These are phyloP conservation scores for Nymphicus hollandicus DNA, from an alignment of 2,113 vertebrate genomes.

Conservation along the genomic window DNA sequence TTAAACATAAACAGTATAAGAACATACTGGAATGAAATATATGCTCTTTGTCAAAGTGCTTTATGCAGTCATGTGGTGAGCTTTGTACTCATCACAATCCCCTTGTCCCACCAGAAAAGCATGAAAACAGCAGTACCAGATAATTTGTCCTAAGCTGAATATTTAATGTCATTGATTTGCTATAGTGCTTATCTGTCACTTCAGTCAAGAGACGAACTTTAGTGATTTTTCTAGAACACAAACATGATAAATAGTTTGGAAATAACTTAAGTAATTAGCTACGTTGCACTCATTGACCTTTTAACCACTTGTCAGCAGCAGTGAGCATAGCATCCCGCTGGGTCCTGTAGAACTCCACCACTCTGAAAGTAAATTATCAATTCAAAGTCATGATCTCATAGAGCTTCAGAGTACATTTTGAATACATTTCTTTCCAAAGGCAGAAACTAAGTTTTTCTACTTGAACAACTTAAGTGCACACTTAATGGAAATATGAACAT, in stretches of 20 bases:
- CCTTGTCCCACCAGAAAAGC: neutral
- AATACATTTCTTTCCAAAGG: neutral
- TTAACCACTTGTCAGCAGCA: conserved; percentile 91
- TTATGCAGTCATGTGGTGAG: neutral
- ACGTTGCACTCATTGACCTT: conserved; percentile 76
- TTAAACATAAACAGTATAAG: neutral
- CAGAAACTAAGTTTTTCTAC: neutral
- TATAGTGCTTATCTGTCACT: neutral
- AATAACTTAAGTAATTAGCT: neutral
- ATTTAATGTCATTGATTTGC: conserved; percentile 16
- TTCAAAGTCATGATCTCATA: neutral
- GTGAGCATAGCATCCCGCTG: conserved; percentile 85
- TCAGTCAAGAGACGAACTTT: neutral
- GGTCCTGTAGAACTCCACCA: conserved; percentile 86
- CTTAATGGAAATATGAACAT: neutral
- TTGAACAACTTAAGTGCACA: neutral
- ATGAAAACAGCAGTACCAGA: neutral
- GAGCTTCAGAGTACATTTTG: neutral
- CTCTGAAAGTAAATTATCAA: conserved; percentile 70
- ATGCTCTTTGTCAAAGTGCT: neutral
- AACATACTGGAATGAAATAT: neutral
- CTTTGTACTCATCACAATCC: neutral
- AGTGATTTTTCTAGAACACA: conserved; percentile 9
- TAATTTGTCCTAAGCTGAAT: neutral
- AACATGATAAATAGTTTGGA: neutral